Base-by-base conservation (phyloP, 2,888 invertebrate species). In the Odontocolon sp. region DNA sequence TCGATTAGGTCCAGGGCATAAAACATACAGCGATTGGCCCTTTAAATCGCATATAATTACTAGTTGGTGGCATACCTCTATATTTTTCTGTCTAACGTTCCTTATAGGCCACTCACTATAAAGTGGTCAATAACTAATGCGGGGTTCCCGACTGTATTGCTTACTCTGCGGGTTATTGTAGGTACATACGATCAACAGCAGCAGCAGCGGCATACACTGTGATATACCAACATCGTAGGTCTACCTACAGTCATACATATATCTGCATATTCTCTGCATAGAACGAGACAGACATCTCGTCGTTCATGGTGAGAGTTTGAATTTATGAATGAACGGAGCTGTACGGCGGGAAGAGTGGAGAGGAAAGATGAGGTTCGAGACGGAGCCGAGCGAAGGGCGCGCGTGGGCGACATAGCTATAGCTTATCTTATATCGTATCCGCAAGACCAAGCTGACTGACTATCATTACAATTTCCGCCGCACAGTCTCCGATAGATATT, bases 321-420 rank as follows among this genome's bases (percentile, higher is more conserved):
- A 81, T 80, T 81, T 81, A 80, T 81, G 81, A 81, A 81, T 81
- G 81, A 80, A 81, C 77, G 75, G 63, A 54, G n/a, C 38, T 56
- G 73, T 56, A 66, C 66, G 78, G 86, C 87, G 85, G 83, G 85
- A 83, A 88, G 87, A 84, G 88, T 85, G 84, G 80, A 61, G 61
- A 67, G 81, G 86, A 87, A 85, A 88, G 88, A 86, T 87, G 86
- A 84, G 84, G 84, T 88, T 87, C 88, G 87, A 87, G 87, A 84
- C 50, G 40, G 68, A 72, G 72, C 57, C 57, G 83, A 85, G 66
- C 80, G 78, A 78, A 80, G 77, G 81, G 70, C 79, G 77, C 64
- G 78, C 77, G 82, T 79, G 67, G 81, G 85, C 82, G 84, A 71
- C 61, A 54, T 67, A 73, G 52, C 28, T 28, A 47, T 61, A 59